These are phyloP conservation scores for Chrysogorgia sp. DNA, from an alignment of 92 coral and sea anemone genomes.

Conservation along the genomic window DNA sequence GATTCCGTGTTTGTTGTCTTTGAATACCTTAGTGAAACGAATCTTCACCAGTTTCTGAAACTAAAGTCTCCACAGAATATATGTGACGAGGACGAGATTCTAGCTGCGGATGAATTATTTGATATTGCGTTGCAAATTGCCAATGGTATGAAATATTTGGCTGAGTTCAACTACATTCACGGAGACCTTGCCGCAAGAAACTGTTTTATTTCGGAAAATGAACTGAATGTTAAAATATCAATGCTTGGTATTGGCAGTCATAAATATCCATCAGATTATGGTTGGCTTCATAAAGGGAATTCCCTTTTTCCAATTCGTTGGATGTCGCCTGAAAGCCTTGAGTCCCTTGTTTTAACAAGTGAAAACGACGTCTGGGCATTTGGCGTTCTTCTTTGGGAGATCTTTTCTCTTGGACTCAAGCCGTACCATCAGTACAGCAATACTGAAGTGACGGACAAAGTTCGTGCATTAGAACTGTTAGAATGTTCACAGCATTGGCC, in stretches of 20 bases:
- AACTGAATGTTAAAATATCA: conserved; percentile 75
- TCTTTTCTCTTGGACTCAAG: conserved; percentile 76
- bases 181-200: conserved; percentile 94
- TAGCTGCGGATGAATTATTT: conserved; percentile 61
- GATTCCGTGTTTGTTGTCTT: conserved; percentile 88
- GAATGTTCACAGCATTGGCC: conserved; percentile 90
- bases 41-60: conserved; percentile 69
- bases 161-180: conserved; percentile 84
- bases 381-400: conserved; percentile 92
- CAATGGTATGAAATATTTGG: conserved; percentile 89
- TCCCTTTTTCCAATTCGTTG: conserved; percentile 91
- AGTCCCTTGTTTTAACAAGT: conserved; percentile 71
- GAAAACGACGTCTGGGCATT: conserved; percentile 91
- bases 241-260: conserved; percentile 89
- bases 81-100: conserved; percentile 43
- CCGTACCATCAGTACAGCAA: conserved; percentile 78
- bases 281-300: conserved; percentile 83
- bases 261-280: conserved; percentile 87
- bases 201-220: conserved; percentile 75
- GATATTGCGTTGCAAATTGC: conserved; percentile 89
- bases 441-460: conserved; percentile 81
- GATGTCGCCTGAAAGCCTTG: conserved; percentile 99
- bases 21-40: conserved; percentile 82
- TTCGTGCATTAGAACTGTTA: conserved; percentile 70
- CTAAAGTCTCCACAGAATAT: conserved; percentile 62